phyloP scores from a whole-genome alignment of 2,797 vertebrate species.

The Gallinago stenura region DNA sequence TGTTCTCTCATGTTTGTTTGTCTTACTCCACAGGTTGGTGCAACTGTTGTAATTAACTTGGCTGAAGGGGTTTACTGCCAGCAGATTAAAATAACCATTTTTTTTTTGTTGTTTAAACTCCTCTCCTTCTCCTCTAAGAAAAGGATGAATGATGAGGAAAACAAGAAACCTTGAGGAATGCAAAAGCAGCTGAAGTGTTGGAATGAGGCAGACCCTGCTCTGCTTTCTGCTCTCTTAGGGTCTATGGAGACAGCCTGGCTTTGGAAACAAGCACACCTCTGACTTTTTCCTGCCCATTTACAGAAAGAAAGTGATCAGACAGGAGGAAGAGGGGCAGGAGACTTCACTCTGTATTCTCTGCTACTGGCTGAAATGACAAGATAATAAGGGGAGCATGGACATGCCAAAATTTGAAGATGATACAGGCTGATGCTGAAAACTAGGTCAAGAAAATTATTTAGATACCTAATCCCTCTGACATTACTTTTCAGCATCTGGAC shows the following conservation, averaged over 20 bases:
- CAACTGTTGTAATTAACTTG: neutral
- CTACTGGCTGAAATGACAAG: neutral
- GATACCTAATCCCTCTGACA: neutral
- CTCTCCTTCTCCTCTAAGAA: neutral
- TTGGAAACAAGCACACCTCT: neutral
- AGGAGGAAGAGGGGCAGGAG: neutral
- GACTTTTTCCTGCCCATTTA: neutral
- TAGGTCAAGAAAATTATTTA: neutral
- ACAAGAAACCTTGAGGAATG: neutral
- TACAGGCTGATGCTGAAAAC: neutral
- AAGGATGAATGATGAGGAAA: neutral
- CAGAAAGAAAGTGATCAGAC: neutral
- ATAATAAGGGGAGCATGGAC: accelerated
- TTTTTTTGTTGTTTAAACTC: neutral
- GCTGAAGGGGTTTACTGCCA: slow-evolving; percentile 1
- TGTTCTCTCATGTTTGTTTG: slow-evolving; percentile 30
- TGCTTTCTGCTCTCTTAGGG: neutral
- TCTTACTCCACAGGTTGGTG: slow-evolving; percentile 2
- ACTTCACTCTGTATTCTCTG: neutral
- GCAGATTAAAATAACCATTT: neutral
- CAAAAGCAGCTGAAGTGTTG: neutral
- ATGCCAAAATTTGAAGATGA: neutral
- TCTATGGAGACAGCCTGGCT: neutral
- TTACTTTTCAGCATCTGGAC: neutral
- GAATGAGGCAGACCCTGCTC: neutral